Evolutionary conservation across 2,113 vertebrate genomes (phyloP), one percentile per base, ranked within the genome.

Genomic region (Propithecus coquereli): DNA sequence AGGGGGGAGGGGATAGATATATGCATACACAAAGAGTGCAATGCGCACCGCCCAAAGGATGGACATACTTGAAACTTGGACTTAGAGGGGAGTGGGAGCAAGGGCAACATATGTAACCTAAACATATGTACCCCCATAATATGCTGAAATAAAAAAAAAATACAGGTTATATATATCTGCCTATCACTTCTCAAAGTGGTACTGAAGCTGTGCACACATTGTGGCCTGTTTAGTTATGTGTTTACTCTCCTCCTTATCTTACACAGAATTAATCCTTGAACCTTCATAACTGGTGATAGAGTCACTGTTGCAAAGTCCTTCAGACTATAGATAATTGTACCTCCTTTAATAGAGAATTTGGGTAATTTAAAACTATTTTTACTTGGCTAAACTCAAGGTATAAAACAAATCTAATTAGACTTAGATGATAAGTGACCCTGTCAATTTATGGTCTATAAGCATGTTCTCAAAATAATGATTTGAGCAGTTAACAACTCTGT

Each of bases 151-250:
- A n/a, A n/a, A n/a, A n/a, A n/a, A n/a, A n/a, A n/a, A n/a, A n/a
- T n/a, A n/a, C n/a, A 77, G 63, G 2, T 65, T 13, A 3, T 25
- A 12, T 3, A 10, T 25, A 23, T 43, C 32, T 89, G 7, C 11
- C 13, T 68, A 12, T 27, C 89, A 13, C n/a, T 81, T 85, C 57
- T 45, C 59, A 6, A 27, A 52, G 43, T 34, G 32, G 30, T 37
- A 13, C 40, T 85, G 73, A 52, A 59, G n/a, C 30, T 37, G n/a
- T 47, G 40, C 22, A 47, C 37, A 65, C n/a, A 45, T 9, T 13
- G 7, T 2, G 13, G 12, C 2, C 2, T 7, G 0, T 45, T 76
- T 74, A 45, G 37, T 34, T 27, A 23, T 4, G 16, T 47, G 43
- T 54, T 79, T n/a, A n/a, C 2, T 68, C 22, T 57, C 18, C 27